Base-by-base conservation (phyloP, 2,113 vertebrate species). In the Oriolus oriolus region DNA sequence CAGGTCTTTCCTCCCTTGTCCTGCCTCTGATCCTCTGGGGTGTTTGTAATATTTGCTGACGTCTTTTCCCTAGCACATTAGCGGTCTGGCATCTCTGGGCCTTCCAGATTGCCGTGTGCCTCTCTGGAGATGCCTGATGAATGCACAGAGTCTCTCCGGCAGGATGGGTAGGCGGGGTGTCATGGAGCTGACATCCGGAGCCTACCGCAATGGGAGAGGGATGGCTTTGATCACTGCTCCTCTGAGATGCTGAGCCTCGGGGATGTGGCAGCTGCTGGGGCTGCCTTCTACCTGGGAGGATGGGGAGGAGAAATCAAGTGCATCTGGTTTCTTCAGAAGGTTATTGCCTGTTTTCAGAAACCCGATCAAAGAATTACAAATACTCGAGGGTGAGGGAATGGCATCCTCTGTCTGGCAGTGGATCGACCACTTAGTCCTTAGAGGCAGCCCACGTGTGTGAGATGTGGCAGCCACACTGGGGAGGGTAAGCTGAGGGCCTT, bases 71-170 rank as follows among this genome's bases (percentile, higher is more conserved):
- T 60, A 66, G 80, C 69, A 90, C 83, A 78, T 95, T 90, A 94
- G 57, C 12, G 31, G 90, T 94, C 84, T 94, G 94, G 95, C 96
- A 73, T 97, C 94, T 93, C 94, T 78, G 88, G 85, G 90, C 88
- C 82, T 95, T 94, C 90, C 95, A 93, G 95, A 95, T 97, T 90
- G 94, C 90, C 12, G 2, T 90, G 93, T 91, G 87, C 87, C 90
- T 95, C 94, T 90, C 95, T 92, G 73, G 96, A 95, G 94, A 88
- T 93, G 95, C 93, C 64, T 95, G 91, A 84, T 89, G 92, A 95
- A 92, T 92, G 89, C 91, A 89, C 68, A 16, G 71, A 95, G 93
- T 86, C 95, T 95, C 88, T 81, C 93, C 0, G 28, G 91, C 89
- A 95, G 88, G 90, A 77, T 92, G 86, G 93, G 86, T 91, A 91